phyloP scores from a whole-genome alignment of 2,888 invertebrate genomes.

The Miltochrista miniata region DNA sequence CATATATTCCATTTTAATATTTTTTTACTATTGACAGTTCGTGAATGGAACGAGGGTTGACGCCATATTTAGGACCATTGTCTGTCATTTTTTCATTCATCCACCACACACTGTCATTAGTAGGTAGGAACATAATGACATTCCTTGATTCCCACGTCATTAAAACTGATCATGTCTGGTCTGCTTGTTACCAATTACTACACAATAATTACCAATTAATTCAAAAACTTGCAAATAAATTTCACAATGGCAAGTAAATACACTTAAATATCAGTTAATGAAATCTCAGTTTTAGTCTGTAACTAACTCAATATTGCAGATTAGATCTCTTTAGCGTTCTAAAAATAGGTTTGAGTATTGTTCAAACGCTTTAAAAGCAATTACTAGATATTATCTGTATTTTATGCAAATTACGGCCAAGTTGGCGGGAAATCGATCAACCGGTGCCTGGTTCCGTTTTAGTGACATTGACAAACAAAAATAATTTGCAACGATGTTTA shows the following conservation, averaged over 20 bases:
- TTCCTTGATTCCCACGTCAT: no score
- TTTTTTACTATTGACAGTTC: no score
- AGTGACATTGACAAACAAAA: conserved; percentile 24
- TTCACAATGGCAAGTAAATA: conserved; percentile 24
- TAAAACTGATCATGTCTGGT: no score
- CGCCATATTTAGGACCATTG: no score
- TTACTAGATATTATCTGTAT: neutral
- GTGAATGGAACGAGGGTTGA: no score
- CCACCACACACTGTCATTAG: no score
- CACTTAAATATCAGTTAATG: conserved; percentile 12
- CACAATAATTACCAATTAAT: conserved; percentile 16
- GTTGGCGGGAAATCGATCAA: conserved; percentile 25
- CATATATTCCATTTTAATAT: no score
- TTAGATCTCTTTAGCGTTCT: neutral
- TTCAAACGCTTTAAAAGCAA: conserved; percentile 1
- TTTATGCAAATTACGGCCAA: conserved; percentile 17
- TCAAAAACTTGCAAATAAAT: conserved; percentile 17
- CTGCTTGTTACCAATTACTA: no score
- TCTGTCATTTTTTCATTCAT: no score
- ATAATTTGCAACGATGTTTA: conserved; percentile 2
- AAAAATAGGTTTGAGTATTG: conserved; percentile 7
- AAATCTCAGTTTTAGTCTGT: conserved; percentile 13
- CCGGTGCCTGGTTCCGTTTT: conserved; percentile 14
- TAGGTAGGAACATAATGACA: no score
- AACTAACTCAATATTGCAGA: conserved; percentile 9